Percentiles rank a stretch among this genome's conserved stretches.
Evolutionary conservation across 2,797 vertebrate species (phyloP).

Genomic region (Tolypeutes matacus): DNA sequence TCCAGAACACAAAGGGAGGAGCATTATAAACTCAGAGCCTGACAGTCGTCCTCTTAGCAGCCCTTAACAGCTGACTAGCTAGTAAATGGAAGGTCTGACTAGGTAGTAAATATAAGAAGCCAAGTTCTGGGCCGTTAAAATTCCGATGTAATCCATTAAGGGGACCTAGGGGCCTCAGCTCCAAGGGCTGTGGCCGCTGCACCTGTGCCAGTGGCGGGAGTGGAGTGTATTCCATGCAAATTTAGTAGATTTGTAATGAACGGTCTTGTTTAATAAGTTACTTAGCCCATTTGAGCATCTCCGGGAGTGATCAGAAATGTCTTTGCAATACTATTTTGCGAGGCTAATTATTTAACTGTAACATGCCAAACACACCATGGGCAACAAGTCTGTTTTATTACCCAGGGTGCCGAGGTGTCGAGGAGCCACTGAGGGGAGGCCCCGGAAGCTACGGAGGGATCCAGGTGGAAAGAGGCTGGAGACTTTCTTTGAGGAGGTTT

Average conservation of each 20-base stretch:
- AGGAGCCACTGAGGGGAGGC: neutral
- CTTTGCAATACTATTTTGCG: slow-evolving; percentile 43
- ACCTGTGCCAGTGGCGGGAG: slow-evolving; percentile 57
- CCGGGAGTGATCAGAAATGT: slow-evolving; percentile 47
- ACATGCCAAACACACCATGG: neutral
- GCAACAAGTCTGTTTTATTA: neutral
- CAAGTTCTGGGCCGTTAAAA: slow-evolving; percentile 83
- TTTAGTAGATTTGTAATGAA: slow-evolving; percentile 71
- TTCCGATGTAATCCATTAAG: slow-evolving; percentile 84
- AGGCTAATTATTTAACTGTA: slow-evolving; percentile 43
- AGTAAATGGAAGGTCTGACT: slow-evolving; percentile 67
- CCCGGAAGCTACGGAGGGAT: neutral
- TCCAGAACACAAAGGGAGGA: slow-evolving; percentile 62
- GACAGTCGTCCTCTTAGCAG: slow-evolving; percentile 77
- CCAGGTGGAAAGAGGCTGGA: neutral
- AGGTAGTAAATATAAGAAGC: slow-evolving; percentile 80
- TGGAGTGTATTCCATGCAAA: slow-evolving; percentile 75
- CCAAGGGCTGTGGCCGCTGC: slow-evolving; percentile 71
- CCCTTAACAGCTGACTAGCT: slow-evolving; percentile 81
- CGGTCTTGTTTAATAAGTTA: slow-evolving; percentile 76
- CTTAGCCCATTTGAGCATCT: slow-evolving; percentile 66
- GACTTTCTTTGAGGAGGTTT: neutral
- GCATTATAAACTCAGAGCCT: slow-evolving; percentile 50
- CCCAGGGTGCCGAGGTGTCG: neutral
- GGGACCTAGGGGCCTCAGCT: slow-evolving; percentile 73